A percentile compares a stretch with the other conserved stretches of the same genome.
These are phyloP conservation scores for Sarcophaga carnaria DNA, from an alignment of 2,888 invertebrate species.

Conservation along the genomic window DNA sequence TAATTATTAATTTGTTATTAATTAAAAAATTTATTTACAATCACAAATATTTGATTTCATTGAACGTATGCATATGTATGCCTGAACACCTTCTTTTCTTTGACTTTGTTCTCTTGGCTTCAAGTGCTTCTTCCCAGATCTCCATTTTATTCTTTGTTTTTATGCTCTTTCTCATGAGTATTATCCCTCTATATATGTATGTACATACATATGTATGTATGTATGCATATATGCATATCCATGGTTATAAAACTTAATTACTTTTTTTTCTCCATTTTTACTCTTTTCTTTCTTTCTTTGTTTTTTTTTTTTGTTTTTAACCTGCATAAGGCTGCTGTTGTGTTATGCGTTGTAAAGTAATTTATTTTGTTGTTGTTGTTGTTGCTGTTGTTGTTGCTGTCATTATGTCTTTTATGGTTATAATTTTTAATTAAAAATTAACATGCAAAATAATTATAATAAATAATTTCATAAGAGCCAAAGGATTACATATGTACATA, in stretches of 20 bases:
- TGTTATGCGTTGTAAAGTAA: slow-evolving; percentile 44
- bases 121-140: too few species aligned
- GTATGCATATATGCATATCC: background rate
- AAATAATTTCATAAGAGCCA: background rate
- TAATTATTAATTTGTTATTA: too few species aligned
- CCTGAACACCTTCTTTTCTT: too few species aligned
- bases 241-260: slow-evolving; percentile 63
- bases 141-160: too few species aligned
- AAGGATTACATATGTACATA: background rate
- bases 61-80: too few species aligned
- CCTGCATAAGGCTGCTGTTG: slow-evolving; percentile 43
- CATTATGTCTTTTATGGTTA: slow-evolving; percentile 54
- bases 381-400: slow-evolving; percentile 33
- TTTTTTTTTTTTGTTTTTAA: slow-evolving; percentile 10
- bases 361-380: slow-evolving; percentile 15
- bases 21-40: too few species aligned
- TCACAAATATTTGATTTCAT: too few species aligned
- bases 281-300: background rate
- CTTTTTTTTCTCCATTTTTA: slow-evolving; percentile 28
- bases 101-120: too few species aligned
- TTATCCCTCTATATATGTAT: too few species aligned
- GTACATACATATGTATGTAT: background rate
- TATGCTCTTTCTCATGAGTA: too few species aligned
- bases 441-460: slow-evolving; percentile 56
- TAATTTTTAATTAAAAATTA: slow-evolving; percentile 67